These are phyloP conservation scores for Psittacula derbiana DNA, from an alignment of 2,797 vertebrate species.

Conservation along the genomic window DNA sequence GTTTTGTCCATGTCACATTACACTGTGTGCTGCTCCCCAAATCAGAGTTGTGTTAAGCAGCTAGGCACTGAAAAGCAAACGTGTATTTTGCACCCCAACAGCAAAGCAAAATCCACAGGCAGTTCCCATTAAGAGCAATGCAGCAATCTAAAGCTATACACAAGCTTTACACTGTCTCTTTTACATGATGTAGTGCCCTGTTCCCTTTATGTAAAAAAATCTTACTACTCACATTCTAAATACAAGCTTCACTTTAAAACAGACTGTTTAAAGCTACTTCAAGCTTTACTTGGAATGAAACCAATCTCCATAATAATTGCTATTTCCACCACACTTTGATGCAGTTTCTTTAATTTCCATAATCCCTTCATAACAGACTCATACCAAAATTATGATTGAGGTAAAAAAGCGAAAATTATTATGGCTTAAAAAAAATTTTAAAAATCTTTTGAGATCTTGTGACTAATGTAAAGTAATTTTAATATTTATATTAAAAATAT, in stretches of 20 bases:
- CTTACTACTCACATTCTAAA: neutral
- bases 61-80: neutral
- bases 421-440: neutral
- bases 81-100: neutral
- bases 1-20: neutral
- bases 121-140: neutral
- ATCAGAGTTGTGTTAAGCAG: neutral
- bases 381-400: neutral
- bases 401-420: neutral
- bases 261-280: neutral
- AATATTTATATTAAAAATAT: no score
- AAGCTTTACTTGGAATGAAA: neutral
- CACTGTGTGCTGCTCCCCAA: fast-evolving
- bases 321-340: neutral
- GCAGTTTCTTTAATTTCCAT: neutral
- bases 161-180: neutral
- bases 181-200: neutral
- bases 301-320: neutral
- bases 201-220: neutral
- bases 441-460: neutral
- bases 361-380: neutral
- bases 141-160: neutral
- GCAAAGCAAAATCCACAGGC: neutral
- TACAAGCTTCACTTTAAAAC: neutral
- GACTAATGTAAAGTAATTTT: neutral